Evolutionary conservation across 2,888 invertebrate genomes (phyloP).

Genomic region (Trichogramma evanescens): DNA sequence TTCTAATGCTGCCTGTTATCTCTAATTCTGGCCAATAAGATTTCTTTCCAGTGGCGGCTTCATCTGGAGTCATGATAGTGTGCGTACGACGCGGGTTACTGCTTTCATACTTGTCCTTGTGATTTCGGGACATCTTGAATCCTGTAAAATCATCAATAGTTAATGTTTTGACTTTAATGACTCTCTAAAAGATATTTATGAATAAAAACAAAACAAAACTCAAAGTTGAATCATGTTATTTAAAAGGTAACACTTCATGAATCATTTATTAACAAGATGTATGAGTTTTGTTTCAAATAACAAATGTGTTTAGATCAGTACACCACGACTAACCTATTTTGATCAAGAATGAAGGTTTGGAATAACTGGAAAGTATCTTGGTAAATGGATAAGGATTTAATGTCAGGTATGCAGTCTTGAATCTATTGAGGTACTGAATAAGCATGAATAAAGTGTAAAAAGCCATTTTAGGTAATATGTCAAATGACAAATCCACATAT

Average conservation of each 20-base stretch:
- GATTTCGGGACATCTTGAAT: constrained; percentile 52
- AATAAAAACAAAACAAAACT: too few species aligned
- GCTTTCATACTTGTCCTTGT: constrained; percentile 86
- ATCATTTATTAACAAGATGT: not conserved
- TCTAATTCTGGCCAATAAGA: constrained; percentile 88
- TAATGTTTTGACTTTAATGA: not conserved
- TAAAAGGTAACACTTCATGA: not conserved
- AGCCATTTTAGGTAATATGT: constrained; percentile 11
- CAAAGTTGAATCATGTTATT: too few species aligned
- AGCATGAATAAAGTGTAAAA: constrained; percentile 1
- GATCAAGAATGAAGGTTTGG: constrained; percentile 6
- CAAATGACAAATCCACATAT: constrained; percentile 10
- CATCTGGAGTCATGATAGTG: constrained; percentile 88
- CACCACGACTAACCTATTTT: constrained; percentile 21
- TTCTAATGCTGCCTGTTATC: constrained; percentile 89
- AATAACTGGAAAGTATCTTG: constrained; percentile 7
- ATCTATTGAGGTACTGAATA: not conserved
- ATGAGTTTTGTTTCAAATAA: not conserved
- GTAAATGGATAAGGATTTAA: constrained; percentile 9
- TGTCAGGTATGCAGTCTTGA: not conserved
- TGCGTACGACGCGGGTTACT: constrained; percentile 74
- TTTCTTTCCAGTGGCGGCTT: constrained; percentile 86
- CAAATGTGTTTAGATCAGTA: not conserved
- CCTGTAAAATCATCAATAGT: constrained; percentile 26
- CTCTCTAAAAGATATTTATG: too few species aligned